Base-by-base conservation (phyloP, 2,113 vertebrate species). In the Zosterops pallidus region DNA sequence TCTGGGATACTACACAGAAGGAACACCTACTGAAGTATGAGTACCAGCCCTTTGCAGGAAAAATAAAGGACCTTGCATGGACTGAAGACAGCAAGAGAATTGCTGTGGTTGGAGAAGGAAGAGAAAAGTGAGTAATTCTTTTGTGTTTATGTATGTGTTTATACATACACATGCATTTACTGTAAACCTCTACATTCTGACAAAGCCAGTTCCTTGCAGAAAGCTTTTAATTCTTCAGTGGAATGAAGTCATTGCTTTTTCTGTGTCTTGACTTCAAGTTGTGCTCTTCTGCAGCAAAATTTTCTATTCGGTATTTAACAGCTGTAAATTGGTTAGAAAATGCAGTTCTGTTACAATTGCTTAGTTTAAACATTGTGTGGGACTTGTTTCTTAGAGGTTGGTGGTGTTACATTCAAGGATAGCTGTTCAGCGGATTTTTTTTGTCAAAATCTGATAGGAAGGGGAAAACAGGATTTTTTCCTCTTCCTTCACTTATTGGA, bases 1-100 rank as follows among this genome's bases (percentile, higher is more conserved):
- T 99, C 98, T 99, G 99, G 99, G 99, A 99, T 97, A 99, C 99
- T 29, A 99, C 99, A 9, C 99, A 99, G 97, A 99, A 99, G 94
- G 99, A 99, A 81, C 99, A 99, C 92, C 69, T 99, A 62, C 96
- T 99, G 60, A 99, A 99, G 97, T 99, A 99, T 25, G 99, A 99
- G 94, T 99, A 99, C 94, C 98, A 98, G 97, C 99, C 99, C 0
- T 98, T 99, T 74, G 98, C 98, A 20, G 99, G 99, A 75, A 98
- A 96, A 96, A 97, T 99, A 94, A 99, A 99, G 97, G 99, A 99
- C 96, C 98, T 99, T 47, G 98, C 99, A 15, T 99, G 99, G 99
- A 99, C 99, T 0, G 99, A 99, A 96, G 99, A 99, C 84, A 99
- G 98, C 97, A 99, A 99, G 97, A 99, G 99, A 95, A 97, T 99